phyloP scores from a whole-genome alignment of 2,797 vertebrate genomes.

The Mycteria americana region DNA sequence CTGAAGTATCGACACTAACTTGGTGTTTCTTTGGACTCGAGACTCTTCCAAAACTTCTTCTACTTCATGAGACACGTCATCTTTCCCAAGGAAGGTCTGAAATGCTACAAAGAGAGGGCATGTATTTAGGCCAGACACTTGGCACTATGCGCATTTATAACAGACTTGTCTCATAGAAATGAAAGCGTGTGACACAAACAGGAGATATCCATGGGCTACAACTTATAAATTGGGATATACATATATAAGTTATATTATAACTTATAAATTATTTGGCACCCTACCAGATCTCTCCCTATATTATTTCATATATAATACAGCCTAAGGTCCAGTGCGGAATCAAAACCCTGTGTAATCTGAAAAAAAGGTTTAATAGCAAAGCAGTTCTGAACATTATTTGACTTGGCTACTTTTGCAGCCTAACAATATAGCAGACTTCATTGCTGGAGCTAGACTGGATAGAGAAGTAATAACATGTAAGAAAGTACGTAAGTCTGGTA shows the following conservation, averaged over 20 bases:
- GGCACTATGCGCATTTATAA: background rate
- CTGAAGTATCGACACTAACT: conserved; percentile 74
- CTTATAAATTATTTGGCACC: background rate
- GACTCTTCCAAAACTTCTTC: conserved; percentile 85
- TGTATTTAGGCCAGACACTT: background rate
- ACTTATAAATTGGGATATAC: background rate
- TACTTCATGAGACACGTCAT: conserved; percentile 84
- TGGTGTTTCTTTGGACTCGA: conserved; percentile 76
- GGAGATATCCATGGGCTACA: background rate
- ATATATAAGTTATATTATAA: background rate
- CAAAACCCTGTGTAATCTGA: background rate
- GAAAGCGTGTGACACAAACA: background rate
- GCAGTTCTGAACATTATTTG: background rate
- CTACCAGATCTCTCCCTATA: background rate
- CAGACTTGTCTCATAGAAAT: background rate
- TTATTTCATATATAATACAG: background rate
- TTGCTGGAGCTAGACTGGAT: background rate
- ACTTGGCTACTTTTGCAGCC: background rate
- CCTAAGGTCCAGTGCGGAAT: background rate
- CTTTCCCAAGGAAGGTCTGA: conserved; percentile 86
- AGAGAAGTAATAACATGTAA: background rate
- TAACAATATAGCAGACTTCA: background rate
- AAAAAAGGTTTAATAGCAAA: background rate
- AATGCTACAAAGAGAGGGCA: conserved; percentile 78
- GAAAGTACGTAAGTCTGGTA: background rate